These are phyloP conservation scores for Pegea sp. DNA, from an alignment of 23 tunicate genomes.

Conservation along the genomic window DNA sequence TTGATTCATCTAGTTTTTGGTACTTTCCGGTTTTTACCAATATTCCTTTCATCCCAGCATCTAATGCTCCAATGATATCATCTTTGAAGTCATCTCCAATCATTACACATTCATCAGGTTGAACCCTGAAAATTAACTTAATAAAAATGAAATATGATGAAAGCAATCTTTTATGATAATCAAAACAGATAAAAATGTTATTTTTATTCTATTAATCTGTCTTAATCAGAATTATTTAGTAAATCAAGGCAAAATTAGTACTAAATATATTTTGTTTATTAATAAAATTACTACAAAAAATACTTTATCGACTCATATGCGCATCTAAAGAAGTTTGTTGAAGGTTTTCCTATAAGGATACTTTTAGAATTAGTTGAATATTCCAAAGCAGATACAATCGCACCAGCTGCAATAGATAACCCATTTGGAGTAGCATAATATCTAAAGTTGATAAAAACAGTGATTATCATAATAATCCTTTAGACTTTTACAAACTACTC, in stretches of 20 bases:
- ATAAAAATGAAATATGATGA: no score
- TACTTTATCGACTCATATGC: no score
- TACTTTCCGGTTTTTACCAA: constrained; percentile 70
- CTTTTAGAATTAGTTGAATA: constrained; percentile 34
- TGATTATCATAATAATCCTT: not conserved
- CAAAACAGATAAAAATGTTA: no score
- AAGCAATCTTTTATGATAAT: no score
- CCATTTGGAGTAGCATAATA: constrained; percentile 26
- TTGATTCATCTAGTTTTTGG: constrained; percentile 41
- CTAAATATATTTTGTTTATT: not conserved
- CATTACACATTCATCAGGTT: constrained; percentile 68
- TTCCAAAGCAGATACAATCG: constrained; percentile 60
- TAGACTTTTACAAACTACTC: no score
- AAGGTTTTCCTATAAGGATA: constrained; percentile 55
- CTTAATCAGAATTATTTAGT: no score
- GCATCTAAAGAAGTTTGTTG: constrained; percentile 25
- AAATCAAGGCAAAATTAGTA: no score
- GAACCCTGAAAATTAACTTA: constrained; percentile 5
- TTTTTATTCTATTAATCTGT: no score
- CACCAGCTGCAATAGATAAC: constrained; percentile 45
- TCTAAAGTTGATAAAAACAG: constrained; percentile 6
- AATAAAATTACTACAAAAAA: not conserved
- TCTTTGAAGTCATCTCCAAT: constrained; percentile 76
- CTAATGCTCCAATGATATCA: constrained; percentile 64
- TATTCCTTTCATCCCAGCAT: constrained; percentile 61